These are phyloP conservation scores for Icerya purchasi DNA, from an alignment of 2,888 invertebrate genomes.

Conservation along the genomic window DNA sequence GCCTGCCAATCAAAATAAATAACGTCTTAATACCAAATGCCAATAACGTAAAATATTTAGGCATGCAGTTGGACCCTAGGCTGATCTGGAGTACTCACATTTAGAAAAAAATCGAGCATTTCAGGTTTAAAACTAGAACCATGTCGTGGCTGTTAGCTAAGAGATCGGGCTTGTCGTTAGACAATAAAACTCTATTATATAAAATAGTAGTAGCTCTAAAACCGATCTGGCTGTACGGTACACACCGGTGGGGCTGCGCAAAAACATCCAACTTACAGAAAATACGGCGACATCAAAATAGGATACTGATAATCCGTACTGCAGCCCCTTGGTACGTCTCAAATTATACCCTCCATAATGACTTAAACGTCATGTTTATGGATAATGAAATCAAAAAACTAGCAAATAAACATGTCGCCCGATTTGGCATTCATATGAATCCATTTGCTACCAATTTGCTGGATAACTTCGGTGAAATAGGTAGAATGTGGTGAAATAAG, in stretches of 20 bases:
- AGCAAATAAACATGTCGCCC: neutral
- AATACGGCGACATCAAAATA: neutral
- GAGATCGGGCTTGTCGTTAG: neutral
- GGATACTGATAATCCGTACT: neutral
- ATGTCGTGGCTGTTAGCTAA: neutral
- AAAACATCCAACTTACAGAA: neutral
- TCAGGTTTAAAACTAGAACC: neutral
- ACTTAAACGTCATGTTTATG: neutral
- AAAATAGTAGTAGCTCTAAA: neutral
- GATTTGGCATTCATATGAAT: neutral
- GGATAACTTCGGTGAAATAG: neutral
- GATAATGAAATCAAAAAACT: neutral
- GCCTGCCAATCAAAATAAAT: neutral
- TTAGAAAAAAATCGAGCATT: neutral
- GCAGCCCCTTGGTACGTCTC: neutral
- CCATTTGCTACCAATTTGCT: too few species aligned
- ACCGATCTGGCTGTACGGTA: neutral
- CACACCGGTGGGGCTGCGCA: neutral
- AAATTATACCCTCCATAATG: neutral
- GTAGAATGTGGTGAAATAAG: neutral
- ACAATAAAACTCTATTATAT: too few species aligned
- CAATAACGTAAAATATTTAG: neutral
- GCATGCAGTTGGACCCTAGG: neutral
- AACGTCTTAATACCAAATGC: neutral
- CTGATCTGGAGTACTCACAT: too few species aligned